Base-by-base conservation (phyloP, 2,888 invertebrate genomes). In the Eupithecia tripunctaria region DNA sequence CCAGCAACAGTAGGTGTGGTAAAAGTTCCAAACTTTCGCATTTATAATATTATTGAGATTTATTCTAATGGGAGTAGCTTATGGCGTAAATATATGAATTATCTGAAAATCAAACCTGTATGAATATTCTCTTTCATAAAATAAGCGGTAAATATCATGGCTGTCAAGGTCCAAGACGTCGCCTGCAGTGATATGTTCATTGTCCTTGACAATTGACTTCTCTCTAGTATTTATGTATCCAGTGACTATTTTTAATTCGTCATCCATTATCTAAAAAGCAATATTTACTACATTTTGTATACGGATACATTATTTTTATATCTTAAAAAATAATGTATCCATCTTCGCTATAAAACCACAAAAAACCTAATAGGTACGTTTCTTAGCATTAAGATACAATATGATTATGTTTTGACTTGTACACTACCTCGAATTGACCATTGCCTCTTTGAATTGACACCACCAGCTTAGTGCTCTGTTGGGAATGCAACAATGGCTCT, bases 401-500 rank as follows among this genome's bases (percentile, higher is more conserved):
- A n/a, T n/a, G 0, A 47, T n/a, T 43, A 6, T 43, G 43, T 43
- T 7, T 6, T 6, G 18, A n/a, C 2, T n/a, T 51, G 21, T 21
- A 56, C n/a, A 27, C 15, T 78, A 95, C 95, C 90, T 96, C 95
- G 85, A 96, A 96, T 12, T 86, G 82, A 1, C 96, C 95, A 66
- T 90, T 93, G 74, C 95, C 96, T 81, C 95, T 95, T 67, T 96
- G 95, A 59, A 96, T 86, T 85, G 95, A 92, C 0, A 96, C 88
- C 15, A 87, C 93, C 25, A 96, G 86, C n/a, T 93, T 90, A 0
- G 95, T 82, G 15, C 82, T 86, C 43, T 95, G 95, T 68, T 95
- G 95, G 64, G 95, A 92, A 0, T 83, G 81, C 25, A 89, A 38
- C 12, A 95, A 92, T 56, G 98, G 91, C 75, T 96, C 96, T 0